Conservation (phyloP, 2,888 invertebrate species). For the Luffia ferchaultella region DNA sequence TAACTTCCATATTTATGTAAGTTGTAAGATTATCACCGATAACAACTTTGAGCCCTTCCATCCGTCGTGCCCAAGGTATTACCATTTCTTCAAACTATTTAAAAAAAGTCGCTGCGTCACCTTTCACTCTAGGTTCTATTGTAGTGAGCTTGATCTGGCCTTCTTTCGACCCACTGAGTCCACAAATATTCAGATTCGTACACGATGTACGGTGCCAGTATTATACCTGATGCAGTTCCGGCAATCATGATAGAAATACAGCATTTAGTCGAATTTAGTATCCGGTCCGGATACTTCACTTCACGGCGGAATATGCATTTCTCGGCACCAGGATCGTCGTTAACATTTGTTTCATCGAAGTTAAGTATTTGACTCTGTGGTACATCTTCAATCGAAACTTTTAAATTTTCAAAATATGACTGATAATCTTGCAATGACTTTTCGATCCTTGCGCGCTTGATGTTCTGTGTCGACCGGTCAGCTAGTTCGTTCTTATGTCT, state of each 20-base stretch:
- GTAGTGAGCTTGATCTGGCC: conserved; percentile 12
- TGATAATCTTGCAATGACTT: conserved; percentile 8
- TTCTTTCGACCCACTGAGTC: conserved; percentile 13
- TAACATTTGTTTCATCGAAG: conserved; percentile 15
- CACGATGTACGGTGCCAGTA: conserved; percentile 15
- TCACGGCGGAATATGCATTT: conserved; percentile 14
- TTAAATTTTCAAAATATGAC: conserved; percentile 12
- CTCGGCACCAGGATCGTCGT: conserved; percentile 13
- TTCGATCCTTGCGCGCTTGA: conserved; percentile 9
- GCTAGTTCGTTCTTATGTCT: conserved; percentile 11
- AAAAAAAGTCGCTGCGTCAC: conserved; percentile 14
- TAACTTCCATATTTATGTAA: conserved; percentile 6
- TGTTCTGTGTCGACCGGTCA: conserved; percentile 11
- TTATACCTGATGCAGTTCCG: conserved; percentile 12
- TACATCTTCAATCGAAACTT: conserved; percentile 8
- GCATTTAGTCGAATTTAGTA: conserved; percentile 14
- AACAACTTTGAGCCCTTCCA: conserved; percentile 12
- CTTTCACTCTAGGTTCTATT: conserved; percentile 17
- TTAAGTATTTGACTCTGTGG: conserved; percentile 11
- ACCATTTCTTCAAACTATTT: conserved; percentile 16
- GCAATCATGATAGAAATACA: conserved; percentile 17
- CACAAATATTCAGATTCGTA: conserved; percentile 17
- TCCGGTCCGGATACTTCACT: conserved; percentile 17
- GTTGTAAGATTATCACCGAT: conserved; percentile 13
- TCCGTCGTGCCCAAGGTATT: conserved; percentile 13